A percentile compares a stretch with the other conserved stretches of the same genome.
phyloP scores from a whole-genome alignment of 2,888 invertebrate genomes.

The Amiota minor region DNA sequence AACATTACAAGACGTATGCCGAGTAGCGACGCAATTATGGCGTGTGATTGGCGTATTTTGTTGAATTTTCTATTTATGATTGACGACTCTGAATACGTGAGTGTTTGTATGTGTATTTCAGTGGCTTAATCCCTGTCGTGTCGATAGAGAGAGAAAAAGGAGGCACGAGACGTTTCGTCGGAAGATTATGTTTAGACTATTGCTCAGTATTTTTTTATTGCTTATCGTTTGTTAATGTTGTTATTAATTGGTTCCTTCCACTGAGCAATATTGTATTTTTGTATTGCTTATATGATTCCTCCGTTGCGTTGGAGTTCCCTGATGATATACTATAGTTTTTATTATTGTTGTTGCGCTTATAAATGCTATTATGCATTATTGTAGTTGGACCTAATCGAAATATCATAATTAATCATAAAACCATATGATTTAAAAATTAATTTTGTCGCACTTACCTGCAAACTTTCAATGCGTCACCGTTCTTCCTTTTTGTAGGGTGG shows the following conservation, averaged over 20 bases:
- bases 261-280: not conserved
- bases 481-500: too few relatives aligned
- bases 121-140: constrained; percentile 25
- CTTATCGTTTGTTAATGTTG: constrained; percentile 41
- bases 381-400: not conserved
- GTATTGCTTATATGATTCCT: constrained; percentile 26
- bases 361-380: constrained; percentile 18
- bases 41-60: not conserved
- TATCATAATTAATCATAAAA: not conserved
- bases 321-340: too few relatives aligned
- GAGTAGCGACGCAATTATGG: constrained; percentile 33
- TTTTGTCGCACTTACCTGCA: not conserved
- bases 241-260: constrained; percentile 19
- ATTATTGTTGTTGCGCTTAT: not conserved
- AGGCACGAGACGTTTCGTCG: constrained; percentile 37
- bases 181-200: constrained; percentile 36
- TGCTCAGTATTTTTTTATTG: constrained; percentile 56
- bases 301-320: constrained; percentile 11
- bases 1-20: constrained; percentile 62
- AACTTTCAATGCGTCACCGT: too few relatives aligned
- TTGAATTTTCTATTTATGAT: not conserved
- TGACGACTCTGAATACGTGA: constrained; percentile 23
- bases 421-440: not conserved
- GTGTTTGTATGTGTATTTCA: constrained; percentile 14
- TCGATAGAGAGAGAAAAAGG: constrained; percentile 16